Base-by-base conservation (phyloP, 2,888 invertebrate genomes). In the Agrochola macilenta region DNA sequence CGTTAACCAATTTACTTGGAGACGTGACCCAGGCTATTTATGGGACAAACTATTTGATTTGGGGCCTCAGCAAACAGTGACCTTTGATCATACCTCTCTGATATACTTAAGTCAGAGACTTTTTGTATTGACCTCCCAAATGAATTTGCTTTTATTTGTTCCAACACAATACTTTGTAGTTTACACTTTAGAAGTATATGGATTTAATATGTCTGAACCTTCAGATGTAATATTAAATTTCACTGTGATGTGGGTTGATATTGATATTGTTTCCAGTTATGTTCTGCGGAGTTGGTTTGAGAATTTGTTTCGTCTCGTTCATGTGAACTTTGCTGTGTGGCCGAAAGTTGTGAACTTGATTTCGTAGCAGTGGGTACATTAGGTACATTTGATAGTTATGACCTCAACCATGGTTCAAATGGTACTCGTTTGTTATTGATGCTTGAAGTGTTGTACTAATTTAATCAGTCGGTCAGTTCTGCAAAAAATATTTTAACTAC, bases 21-120 rank as follows among this genome's bases (percentile, higher is more conserved):
- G 86, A 90, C 83, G 88, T 85, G 90, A 88, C 86, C 88, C 88
- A n/a, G 79, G 83, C 84, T 89, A 90, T 88, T 88, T 90, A 88
- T 89, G 81, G 86, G 89, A 87, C 88, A 86, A 88, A 89, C 88
- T 90, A 87, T 90, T 89, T 90, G 88, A 90, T 89, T 87, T 88
- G 85, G 80, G 70, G 84, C 85, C 88, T 87, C 81, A 79, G 81
- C 83, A 89, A 90, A 89, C 84, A 88, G 65, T 76, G 84, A 82
- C 88, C 89, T 90, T 89, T 89, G 89, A 89, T 88, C 88, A 78
- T 85, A 79, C 79, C 79, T 82, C 83, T 81, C 72, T 61, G 81
- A 81, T 85, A 85, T 87, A 84, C 85, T 35, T 35, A 35, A 35
- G 79, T 86, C 90, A 87, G 83, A 90, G 85, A 82, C 80, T 83